phyloP scores from a whole-genome alignment of 2,888 invertebrate genomes.

The Pammene fasciana region DNA sequence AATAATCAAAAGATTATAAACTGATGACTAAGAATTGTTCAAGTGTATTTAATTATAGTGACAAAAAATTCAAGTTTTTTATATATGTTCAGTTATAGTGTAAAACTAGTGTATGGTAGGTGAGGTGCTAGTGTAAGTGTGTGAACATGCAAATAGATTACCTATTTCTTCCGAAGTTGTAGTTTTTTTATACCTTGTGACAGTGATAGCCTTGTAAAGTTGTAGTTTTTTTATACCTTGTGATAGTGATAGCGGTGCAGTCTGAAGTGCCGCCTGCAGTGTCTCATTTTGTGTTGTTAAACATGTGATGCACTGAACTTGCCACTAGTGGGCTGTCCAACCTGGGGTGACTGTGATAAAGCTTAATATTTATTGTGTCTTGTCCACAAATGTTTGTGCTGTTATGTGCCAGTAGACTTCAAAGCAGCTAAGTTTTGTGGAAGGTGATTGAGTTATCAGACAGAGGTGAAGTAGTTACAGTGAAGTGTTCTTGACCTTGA shows the following conservation, averaged over 20 bases:
- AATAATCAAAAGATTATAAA: conserved; percentile 43
- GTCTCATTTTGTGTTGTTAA: conserved; percentile 30
- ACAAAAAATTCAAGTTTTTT: conserved; percentile 24
- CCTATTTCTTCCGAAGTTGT: conserved; percentile 72
- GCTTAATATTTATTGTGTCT: conserved; percentile 24
- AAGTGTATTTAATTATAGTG: conserved; percentile 63
- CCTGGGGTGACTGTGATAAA: conserved; percentile 12
- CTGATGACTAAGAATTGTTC: conserved; percentile 48
- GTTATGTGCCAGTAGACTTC: conserved; percentile 25
- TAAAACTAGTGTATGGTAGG: conserved; percentile 62
- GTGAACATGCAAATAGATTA: conserved; percentile 76
- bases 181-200: conserved; percentile 81
- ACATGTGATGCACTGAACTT: conserved; percentile 28
- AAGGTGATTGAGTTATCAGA: conserved; percentile 27
- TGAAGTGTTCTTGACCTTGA: conserved; percentile 34
- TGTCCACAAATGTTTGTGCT: conserved; percentile 27
- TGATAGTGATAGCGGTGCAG: conserved; percentile 64
- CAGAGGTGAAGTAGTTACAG: conserved; percentile 36
- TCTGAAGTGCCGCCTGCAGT: conserved; percentile 55
- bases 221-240: conserved; percentile 81
- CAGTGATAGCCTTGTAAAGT: conserved; percentile 65
- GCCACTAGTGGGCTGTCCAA: conserved; percentile 13
- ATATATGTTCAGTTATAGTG: conserved; percentile 65
- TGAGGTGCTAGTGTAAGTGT: conserved; percentile 80
- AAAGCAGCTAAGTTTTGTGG: conserved; percentile 25